Conservation (phyloP, 1,140 invertebrate genomes). For the Orchestia grillus region DNA sequence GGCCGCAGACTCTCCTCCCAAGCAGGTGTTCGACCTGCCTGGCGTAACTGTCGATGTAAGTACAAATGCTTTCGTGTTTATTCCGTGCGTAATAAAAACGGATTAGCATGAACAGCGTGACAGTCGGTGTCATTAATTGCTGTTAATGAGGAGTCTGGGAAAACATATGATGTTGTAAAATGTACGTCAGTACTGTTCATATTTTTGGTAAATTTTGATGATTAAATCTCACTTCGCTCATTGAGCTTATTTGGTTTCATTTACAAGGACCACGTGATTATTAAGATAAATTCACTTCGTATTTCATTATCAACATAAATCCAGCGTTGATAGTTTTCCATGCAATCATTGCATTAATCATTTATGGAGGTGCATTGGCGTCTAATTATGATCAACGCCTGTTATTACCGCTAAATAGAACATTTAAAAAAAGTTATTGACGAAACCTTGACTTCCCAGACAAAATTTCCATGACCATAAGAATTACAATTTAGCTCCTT, state of each 20-base stretch:
- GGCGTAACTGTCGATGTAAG: conserved; percentile 84
- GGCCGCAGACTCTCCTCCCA: conserved; percentile 78
- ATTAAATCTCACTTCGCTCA: neutral
- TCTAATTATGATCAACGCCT: too few species aligned
- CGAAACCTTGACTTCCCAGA: neutral
- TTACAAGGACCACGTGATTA: too few species aligned
- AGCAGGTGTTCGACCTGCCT: conserved; percentile 79
- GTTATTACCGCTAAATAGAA: too few species aligned
- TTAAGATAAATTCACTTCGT: too few species aligned
- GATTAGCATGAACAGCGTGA: neutral
- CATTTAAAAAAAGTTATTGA: neutral
- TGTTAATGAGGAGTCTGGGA: neutral
- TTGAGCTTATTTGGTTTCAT: neutral
- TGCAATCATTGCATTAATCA: too few species aligned
- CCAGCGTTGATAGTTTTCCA: too few species aligned
- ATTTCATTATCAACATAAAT: too few species aligned
- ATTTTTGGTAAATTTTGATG: neutral
- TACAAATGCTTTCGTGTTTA: conserved; percentile 67
- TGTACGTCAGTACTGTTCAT: neutral
- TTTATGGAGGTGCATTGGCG: too few species aligned
- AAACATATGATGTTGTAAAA: too few species aligned
- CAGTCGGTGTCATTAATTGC: neutral
- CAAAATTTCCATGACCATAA: neutral
- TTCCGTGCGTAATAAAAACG: neutral
- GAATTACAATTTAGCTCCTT: neutral